These are phyloP conservation scores for Odobenus rosmarus DNA, from an alignment of 2,113 vertebrate species.

Conservation along the genomic window DNA sequence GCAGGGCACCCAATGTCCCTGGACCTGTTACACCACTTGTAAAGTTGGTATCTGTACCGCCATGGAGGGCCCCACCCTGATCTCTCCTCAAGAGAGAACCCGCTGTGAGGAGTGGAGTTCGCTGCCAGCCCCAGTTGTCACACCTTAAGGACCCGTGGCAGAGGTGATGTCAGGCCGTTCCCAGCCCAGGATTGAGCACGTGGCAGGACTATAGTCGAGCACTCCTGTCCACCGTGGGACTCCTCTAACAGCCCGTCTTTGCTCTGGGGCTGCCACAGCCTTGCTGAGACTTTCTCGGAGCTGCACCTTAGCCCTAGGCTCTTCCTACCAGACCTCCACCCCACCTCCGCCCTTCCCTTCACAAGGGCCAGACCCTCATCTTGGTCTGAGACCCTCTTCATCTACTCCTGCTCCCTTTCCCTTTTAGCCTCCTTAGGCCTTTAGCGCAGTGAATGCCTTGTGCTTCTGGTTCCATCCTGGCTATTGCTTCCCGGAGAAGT, in stretches of 20 bases:
- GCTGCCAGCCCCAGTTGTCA: neutral
- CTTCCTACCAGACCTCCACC: neutral
- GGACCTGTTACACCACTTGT: neutral
- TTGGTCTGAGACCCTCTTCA: neutral
- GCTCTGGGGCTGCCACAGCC: too few species aligned
- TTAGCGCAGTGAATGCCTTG: neutral
- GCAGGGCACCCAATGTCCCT: neutral
- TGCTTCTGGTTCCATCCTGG: neutral
- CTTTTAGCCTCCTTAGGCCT: neutral
- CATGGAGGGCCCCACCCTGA: neutral
- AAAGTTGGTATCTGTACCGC: neutral
- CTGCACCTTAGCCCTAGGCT: neutral
- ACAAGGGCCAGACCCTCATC: neutral
- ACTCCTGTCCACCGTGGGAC: neutral
- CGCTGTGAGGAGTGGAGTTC: neutral
- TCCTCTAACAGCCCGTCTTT: neutral
- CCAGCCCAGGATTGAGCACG: neutral
- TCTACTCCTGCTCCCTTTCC: neutral
- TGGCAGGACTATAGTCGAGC: rapidly evolving
- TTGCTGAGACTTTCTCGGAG: neutral
- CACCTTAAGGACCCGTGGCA: rapidly evolving
- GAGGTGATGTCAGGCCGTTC: neutral
- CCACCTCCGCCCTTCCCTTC: neutral
- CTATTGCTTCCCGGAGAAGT: neutral
- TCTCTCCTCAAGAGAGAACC: neutral